These are phyloP conservation scores for Plemyria rubiginata DNA, from an alignment of 2,888 invertebrate species.

Conservation along the genomic window DNA sequence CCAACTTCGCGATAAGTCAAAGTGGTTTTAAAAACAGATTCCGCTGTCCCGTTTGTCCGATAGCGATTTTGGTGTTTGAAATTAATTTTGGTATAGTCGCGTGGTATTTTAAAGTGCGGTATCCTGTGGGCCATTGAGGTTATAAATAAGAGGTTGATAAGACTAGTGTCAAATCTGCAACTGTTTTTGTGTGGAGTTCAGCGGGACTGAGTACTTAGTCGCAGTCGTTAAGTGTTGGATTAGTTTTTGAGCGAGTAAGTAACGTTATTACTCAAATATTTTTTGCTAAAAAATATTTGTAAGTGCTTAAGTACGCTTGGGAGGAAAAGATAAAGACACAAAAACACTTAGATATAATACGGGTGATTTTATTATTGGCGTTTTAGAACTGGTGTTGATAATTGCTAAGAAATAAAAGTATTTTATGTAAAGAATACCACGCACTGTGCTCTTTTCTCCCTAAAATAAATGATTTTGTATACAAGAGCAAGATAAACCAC, in stretches of 20 bases:
- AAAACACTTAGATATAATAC: neutral
- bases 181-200: constrained; percentile 14
- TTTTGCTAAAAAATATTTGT: too few species aligned
- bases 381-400: neutral
- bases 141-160: constrained; percentile 17
- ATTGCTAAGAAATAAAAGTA: too few species aligned
- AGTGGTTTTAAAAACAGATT: constrained; percentile 7
- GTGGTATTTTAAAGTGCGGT: constrained; percentile 14
- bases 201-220: constrained; percentile 10
- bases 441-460: too few species aligned
- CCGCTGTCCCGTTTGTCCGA: constrained; percentile 9
- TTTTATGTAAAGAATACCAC: too few species aligned
- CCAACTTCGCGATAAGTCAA: constrained; percentile 2
- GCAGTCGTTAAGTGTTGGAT: constrained; percentile 12
- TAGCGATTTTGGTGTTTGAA: constrained; percentile 17
- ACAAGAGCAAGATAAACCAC: too few species aligned
- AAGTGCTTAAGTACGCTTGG: neutral
- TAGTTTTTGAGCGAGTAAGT: constrained; percentile 20
- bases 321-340: neutral
- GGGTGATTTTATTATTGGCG: neutral
- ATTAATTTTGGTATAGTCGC: constrained; percentile 12
- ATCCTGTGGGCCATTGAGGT: constrained; percentile 12
- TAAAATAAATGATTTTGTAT: too few species aligned
- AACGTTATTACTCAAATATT: too few species aligned
- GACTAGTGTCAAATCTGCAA: constrained; percentile 15